Evolutionary conservation across 2,113 vertebrate genomes (phyloP), one percentile per base, ranked within the genome.

Genomic region (Sphyrna mokarran): DNA sequence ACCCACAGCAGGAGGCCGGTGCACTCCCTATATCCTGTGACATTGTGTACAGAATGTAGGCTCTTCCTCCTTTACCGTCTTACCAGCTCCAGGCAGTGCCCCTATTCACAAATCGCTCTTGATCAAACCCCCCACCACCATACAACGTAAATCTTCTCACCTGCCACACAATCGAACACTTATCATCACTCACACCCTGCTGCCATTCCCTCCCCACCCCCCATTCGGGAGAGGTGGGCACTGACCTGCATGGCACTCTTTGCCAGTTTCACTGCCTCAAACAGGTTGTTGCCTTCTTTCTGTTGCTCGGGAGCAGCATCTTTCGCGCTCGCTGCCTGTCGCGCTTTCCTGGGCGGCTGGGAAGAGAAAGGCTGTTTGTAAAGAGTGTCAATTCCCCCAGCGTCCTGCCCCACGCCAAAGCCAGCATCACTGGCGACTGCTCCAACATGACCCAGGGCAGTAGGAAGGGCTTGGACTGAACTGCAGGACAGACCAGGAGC

Each of bases 221-320:
- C 95, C 37, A 33, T 13, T 29, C 23, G 63, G 26, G 7, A 13
- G 22, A 63, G 8, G 37, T 20, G 26, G 2, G 95, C n/a, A 33
- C 97, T 98, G 96, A 99, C 98, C 98, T 98, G 97, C 95, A 98
- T 96, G 29, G 98, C 98, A 48, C 96, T 97, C 96, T 97, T 98
- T 96, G 97, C 98, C 29, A 96, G 97, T 96, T 94, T 95, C 96
- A 99, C 96, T 26, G 98, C 98, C 95, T 98, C 97, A 54, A 98
- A 98, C 96, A 99, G 97, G 94, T 98, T 96, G 96, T 94, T 96
- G 78, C 96, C 96, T 95, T 95, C 96, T 58, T 96, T 95, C 26
- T 95, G 96, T 10, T 96, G 96, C 37, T 1, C 26, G 10, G 6
- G 80, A 95, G 80, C 96, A 86, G 91, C 86, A 96, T 96, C 87